These are phyloP conservation scores for Oreochromis aureus DNA, from an alignment of 2,113 vertebrate genomes.

Conservation along the genomic window DNA sequence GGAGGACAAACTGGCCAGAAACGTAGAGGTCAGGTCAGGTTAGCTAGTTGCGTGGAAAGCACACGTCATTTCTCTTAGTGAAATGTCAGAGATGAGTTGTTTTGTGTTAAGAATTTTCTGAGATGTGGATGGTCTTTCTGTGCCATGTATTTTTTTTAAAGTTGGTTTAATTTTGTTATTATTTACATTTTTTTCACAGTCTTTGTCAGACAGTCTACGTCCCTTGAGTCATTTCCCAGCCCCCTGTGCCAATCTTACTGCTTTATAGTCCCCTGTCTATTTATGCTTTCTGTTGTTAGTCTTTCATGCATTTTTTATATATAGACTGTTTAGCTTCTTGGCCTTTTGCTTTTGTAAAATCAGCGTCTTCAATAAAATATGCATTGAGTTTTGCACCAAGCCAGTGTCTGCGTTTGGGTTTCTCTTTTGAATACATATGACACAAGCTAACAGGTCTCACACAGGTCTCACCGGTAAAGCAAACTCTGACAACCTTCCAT, in stretches of 20 bases:
- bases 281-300: background rate
- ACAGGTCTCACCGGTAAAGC: background rate
- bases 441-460: background rate
- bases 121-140: background rate
- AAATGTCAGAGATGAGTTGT: background rate
- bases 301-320: background rate
- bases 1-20: background rate
- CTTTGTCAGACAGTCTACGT: background rate
- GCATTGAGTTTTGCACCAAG: background rate
- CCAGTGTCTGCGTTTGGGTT: background rate
- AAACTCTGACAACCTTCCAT: background rate
- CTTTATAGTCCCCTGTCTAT: background rate
- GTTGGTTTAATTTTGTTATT: background rate
- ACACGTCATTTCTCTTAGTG: background rate
- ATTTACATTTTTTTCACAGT: background rate
- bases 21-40: background rate
- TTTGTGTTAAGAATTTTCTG: background rate
- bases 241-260: background rate
- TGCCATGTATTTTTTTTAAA: accelerated
- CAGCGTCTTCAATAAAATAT: background rate
- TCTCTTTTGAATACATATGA: background rate
- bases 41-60: background rate
- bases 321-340: background rate
- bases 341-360: background rate
- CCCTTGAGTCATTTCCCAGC: background rate